Percentiles rank a stretch among this genome's conserved stretches.
These are phyloP conservation scores for Muricea muricata DNA, from an alignment of 92 coral and sea anemone species.

Conservation along the genomic window DNA sequence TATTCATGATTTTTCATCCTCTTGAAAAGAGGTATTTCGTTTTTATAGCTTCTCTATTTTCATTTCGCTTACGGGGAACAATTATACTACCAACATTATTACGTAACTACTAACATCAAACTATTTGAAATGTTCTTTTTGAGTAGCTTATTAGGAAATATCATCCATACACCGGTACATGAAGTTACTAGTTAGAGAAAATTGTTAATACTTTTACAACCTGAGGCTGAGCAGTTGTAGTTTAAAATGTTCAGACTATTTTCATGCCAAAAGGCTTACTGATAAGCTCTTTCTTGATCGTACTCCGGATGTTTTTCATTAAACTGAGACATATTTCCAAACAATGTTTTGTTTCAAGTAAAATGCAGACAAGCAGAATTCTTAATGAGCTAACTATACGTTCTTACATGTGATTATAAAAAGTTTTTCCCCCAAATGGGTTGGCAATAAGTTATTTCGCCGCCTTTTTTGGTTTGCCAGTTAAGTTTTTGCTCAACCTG, in stretches of 20 bases:
- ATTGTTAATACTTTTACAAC: no score
- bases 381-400: neutral
- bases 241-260: neutral
- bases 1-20: neutral
- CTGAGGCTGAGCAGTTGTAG: neutral
- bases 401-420: neutral
- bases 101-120: no score
- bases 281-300: conserved; percentile 8
- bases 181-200: neutral
- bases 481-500: neutral
- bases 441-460: neutral
- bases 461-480: neutral
- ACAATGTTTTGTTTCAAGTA: neutral
- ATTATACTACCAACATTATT: neutral
- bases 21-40: neutral
- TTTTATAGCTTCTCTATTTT: neutral
- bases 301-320: conserved; percentile 20
- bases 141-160: neutral
- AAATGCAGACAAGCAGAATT: neutral
- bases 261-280: conserved; percentile 19
- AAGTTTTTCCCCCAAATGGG: neutral
- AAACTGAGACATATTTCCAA: conserved; percentile 9
- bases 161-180: neutral
- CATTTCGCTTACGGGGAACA: neutral
- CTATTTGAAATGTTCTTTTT: no score